Conservation (phyloP, 2,113 vertebrate genomes). For the Pogonocichla stellata region DNA sequence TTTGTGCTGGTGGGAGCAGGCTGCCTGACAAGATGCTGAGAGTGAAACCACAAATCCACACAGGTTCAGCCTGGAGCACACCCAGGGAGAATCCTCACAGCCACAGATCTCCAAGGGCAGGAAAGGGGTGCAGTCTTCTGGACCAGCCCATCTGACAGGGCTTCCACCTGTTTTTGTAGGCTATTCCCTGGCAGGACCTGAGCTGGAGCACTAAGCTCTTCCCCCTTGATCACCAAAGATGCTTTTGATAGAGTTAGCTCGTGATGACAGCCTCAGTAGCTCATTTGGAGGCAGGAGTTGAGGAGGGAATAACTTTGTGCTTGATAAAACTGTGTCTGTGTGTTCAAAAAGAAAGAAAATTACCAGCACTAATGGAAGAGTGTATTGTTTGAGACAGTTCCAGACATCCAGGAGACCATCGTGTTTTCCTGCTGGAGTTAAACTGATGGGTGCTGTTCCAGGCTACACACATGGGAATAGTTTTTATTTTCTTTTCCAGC, state of each 20-base stretch:
- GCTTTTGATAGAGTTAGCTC: background rate
- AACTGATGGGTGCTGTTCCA: background rate
- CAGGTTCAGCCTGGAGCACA: background rate
- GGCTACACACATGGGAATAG: background rate
- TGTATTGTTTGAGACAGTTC: background rate
- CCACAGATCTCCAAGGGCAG: background rate
- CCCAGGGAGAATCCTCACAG: background rate
- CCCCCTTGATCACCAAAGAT: background rate
- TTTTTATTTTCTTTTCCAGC: conserved; percentile 20
- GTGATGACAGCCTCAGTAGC: background rate
- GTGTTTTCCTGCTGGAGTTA: background rate
- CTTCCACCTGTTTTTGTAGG: background rate
- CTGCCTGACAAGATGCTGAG: background rate
- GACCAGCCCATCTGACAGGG: background rate
- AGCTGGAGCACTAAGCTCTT: background rate
- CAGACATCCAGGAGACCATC: background rate
- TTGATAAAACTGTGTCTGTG: background rate
- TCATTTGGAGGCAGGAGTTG: background rate
- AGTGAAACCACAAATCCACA: background rate
- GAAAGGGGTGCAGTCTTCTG: background rate
- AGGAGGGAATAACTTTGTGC: background rate
- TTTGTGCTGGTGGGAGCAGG: background rate
- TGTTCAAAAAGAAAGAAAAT: background rate
- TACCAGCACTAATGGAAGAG: background rate
- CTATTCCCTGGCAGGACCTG: background rate